Evolutionary conservation across 2,888 invertebrate genomes (phyloP), one percentile per base, ranked within the genome.

Genomic region (Macaria notata): DNA sequence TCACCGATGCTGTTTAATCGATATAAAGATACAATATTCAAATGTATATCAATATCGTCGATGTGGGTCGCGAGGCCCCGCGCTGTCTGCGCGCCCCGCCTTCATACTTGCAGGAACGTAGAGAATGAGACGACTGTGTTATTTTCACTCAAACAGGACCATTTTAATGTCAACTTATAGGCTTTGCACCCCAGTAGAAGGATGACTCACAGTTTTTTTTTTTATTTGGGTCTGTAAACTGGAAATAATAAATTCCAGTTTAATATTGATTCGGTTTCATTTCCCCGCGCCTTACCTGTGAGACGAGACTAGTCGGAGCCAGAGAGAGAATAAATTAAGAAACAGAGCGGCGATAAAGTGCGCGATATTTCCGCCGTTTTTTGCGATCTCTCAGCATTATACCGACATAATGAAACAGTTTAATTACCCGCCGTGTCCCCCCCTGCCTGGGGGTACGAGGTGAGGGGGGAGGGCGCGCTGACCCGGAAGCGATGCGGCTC

Each of bases 401-500:
- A 62, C 71, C 63, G 66, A 72, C 71, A 75, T 76, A 78, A 79
- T 78, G 76, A 77, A 78, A 75, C 81, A 72, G 79, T 80, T 81
- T 81, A 79, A 81, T 79, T 78, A 79, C 72, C 78, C 73, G 68
- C 72, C 76, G 76, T 39, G 31, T 41, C 54, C 31, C 44, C 46
- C 48, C 4, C 1, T 36, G 56, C 46, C 48, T 6, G 36, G 44
- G 55, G 38, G 52, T 39, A n/a, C 30, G 42, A 45, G 48, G 41
- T 6, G 58, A 57, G 58, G 54, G 60, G 57, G 60, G 59, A 60
- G 59, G 66, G 71, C 60, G 68, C 80, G 68, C 75, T 81, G 81
- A 81, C 81, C 82, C 81, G 82, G 82, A 79, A 74, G 71, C 76
- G 77, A 76, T 78, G 81, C 76, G 81, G 78, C 79, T 72, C 78